Evolutionary conservation across 2,113 vertebrate species (phyloP).

Genomic region (Amphiprion percula): DNA sequence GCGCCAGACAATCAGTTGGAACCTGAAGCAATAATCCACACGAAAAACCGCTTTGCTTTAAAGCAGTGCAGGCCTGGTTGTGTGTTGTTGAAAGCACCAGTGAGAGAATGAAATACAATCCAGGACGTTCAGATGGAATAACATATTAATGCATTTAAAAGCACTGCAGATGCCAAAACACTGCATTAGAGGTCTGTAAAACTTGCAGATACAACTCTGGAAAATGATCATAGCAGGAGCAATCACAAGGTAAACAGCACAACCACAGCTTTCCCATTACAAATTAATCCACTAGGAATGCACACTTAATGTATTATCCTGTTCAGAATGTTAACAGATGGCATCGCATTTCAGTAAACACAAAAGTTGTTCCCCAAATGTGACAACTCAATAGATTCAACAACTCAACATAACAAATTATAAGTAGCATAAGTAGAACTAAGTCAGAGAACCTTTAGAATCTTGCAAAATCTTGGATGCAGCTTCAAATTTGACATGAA

Average conservation of each 20-base stretch:
- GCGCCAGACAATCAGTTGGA: not conserved
- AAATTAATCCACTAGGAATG: not conserved
- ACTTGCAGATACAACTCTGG: not conserved
- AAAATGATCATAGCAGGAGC: not conserved
- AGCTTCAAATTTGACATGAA: slow-evolving; percentile 21
- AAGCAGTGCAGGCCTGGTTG: not conserved
- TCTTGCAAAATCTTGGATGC: not conserved
- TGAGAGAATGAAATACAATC: not conserved
- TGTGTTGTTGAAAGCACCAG: not conserved
- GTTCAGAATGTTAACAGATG: not conserved
- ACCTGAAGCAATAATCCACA: not conserved
- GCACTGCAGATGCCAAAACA: not conserved
- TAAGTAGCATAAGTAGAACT: not conserved
- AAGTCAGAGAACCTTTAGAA: slow-evolving; percentile 12
- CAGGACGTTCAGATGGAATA: not conserved
- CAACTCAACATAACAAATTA: not conserved
- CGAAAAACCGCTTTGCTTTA: not conserved
- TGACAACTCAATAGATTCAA: not conserved
- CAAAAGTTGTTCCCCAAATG: not conserved
- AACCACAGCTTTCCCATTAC: not conserved
- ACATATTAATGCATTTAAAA: slow-evolving; percentile 4
- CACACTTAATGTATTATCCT: not conserved
- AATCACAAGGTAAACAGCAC: not conserved
- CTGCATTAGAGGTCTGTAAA: not conserved
- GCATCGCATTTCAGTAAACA: not conserved